These are phyloP conservation scores for Danionella dracula DNA, from an alignment of 2,797 vertebrate genomes.

Conservation along the genomic window DNA sequence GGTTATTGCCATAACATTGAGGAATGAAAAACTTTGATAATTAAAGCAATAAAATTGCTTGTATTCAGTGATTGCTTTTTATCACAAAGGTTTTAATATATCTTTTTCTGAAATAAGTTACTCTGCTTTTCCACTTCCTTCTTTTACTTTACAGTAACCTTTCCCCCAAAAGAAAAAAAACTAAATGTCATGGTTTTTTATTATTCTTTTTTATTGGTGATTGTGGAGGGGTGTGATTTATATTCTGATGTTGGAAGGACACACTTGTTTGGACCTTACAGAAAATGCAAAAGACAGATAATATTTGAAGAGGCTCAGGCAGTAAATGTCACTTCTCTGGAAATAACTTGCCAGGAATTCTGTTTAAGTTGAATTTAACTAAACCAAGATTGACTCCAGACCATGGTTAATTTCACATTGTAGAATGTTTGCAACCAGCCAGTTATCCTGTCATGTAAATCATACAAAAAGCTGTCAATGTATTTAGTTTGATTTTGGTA, in stretches of 20 bases:
- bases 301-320: neutral
- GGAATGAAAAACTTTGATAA: constrained; percentile 29
- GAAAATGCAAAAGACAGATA: neutral
- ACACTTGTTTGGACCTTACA: neutral
- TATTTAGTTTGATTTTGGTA: too few species aligned
- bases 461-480: too few species aligned
- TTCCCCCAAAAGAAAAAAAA: neutral
- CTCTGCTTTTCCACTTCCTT: too few species aligned
- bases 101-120: too few species aligned
- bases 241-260: constrained; percentile 1
- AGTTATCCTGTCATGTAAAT: constrained; percentile 13
- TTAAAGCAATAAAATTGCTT: constrained; percentile 27
- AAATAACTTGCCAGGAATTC: constrained; percentile 1
- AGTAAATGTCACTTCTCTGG: constrained; percentile 12
- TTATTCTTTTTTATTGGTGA: constrained; percentile 2
- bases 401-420: constrained; percentile 13
- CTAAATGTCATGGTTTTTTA: constrained; percentile 37
- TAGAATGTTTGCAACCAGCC: neutral
- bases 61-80: too few species aligned
- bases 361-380: constrained; percentile 11
- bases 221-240: neutral
- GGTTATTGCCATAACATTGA: constrained; percentile 42
- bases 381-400: neutral
- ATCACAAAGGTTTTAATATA: too few species aligned
- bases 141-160: constrained; percentile 17